Evolutionary conservation across 2,888 invertebrate genomes (phyloP).

Genomic region (Epirrhoe tristata): DNA sequence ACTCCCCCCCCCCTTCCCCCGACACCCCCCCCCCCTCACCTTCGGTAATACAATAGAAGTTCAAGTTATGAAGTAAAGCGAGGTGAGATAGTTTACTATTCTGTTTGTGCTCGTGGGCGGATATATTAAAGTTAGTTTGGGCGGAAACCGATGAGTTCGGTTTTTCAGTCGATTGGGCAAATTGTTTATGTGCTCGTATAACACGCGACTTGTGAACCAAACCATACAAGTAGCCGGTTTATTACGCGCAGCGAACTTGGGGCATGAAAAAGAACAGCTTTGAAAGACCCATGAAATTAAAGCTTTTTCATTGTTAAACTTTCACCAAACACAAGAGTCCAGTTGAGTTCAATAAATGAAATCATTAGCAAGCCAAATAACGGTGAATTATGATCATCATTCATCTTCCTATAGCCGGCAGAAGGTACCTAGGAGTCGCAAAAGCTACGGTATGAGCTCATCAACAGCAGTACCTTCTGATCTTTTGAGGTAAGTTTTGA

Average conservation of each 20-base stretch:
- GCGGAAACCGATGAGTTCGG: constrained; percentile 30
- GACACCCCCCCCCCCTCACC: constrained; percentile 34
- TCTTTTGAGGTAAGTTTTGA: too few species aligned
- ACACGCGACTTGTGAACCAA: constrained; percentile 4
- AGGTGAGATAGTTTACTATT: constrained; percentile 42
- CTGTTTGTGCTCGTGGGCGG: constrained; percentile 37
- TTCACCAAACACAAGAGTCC: not conserved
- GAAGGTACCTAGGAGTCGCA: too few species aligned
- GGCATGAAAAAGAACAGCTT: not conserved
- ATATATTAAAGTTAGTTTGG: constrained; percentile 33
- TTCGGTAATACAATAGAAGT: constrained; percentile 40
- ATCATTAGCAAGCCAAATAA: too few species aligned
- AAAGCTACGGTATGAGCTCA: too few species aligned
- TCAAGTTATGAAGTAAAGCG: constrained; percentile 52
- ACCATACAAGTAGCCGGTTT: not conserved
- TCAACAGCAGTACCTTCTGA: too few species aligned
- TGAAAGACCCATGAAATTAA: not conserved
- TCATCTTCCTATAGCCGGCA: too few species aligned
- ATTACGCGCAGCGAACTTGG: not conserved
- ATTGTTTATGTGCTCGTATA: constrained; percentile 1
- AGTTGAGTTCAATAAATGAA: not conserved
- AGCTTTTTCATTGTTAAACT: too few species aligned
- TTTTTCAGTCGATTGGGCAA: constrained; percentile 22
- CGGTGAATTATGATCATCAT: too few species aligned
- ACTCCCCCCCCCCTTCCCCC: constrained; percentile 50